phyloP scores from a whole-genome alignment of 2,888 invertebrate genomes.

The Schizaphis graminum region DNA sequence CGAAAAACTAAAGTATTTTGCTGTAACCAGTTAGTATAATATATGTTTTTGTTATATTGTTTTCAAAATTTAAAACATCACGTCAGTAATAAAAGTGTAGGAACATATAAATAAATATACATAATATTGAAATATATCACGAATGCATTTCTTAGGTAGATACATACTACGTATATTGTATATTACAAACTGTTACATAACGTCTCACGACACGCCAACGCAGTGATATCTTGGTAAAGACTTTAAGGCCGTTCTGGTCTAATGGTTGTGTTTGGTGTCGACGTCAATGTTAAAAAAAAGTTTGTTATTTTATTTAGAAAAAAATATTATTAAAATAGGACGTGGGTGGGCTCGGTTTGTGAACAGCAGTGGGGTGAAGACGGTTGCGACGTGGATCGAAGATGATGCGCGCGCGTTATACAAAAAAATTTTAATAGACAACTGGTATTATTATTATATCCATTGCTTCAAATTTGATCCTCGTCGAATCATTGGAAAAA shows the following conservation, averaged over 20 bases:
- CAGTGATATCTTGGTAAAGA: background rate
- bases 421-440: background rate
- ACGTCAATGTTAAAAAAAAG: background rate
- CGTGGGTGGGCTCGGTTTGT: slow-evolving; percentile 40
- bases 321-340: background rate
- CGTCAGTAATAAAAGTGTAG: background rate
- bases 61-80: background rate
- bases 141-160: background rate
- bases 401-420: background rate
- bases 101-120: slow-evolving; percentile 4
- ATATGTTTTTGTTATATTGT: background rate
- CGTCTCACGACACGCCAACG: background rate
- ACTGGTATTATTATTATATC: background rate
- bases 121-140: background rate
- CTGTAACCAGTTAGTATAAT: background rate
- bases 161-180: background rate
- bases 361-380: background rate
- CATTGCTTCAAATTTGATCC: background rate
- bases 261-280: background rate
- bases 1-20: background rate
- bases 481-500: background rate
- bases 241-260: slow-evolving; percentile 32
- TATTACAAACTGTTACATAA: background rate
- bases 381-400: background rate
- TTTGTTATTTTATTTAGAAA: background rate